A percentile compares a stretch with the other conserved stretches of the same genome.
phyloP scores from a whole-genome alignment of 2,888 invertebrate genomes.

The Brassicogethes aeneus region DNA sequence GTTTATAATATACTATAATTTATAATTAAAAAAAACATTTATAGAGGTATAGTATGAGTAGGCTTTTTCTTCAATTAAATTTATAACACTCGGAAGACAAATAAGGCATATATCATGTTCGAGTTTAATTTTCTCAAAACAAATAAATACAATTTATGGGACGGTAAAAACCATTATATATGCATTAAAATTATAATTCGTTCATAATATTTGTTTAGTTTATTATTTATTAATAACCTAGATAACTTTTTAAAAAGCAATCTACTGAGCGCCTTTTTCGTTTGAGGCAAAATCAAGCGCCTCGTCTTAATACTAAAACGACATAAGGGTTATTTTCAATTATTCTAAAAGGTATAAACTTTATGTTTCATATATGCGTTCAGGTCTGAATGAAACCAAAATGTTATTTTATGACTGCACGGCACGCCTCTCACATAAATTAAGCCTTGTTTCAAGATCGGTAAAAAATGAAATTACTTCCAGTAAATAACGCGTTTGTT shows the following conservation, averaged over 20 bases:
- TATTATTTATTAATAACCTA: slow-evolving; percentile 36
- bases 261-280: slow-evolving; percentile 18
- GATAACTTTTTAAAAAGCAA: slow-evolving; percentile 32
- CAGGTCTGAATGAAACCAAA: slow-evolving; percentile 8
- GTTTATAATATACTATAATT: no score
- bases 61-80: no score
- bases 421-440: slow-evolving; percentile 14
- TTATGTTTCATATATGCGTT: slow-evolving; percentile 8
- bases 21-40: no score
- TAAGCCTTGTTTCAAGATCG: slow-evolving; percentile 7
- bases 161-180: slow-evolving; percentile 31
- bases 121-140: slow-evolving; percentile 30
- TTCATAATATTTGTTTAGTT: slow-evolving; percentile 39
- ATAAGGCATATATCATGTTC: slow-evolving; percentile 18
- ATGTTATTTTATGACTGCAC: slow-evolving; percentile 12
- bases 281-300: background rate
- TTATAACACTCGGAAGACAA: no score
- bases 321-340: slow-evolving; percentile 6
- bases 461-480: background rate
- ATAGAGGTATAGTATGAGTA: no score
- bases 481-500: background rate
- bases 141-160: slow-evolving; percentile 34
- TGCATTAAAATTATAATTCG: slow-evolving; percentile 40
- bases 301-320: background rate
- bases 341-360: slow-evolving; percentile 8